Conservation (phyloP, 2,113 vertebrate species). For the Zosterops lateralis region DNA sequence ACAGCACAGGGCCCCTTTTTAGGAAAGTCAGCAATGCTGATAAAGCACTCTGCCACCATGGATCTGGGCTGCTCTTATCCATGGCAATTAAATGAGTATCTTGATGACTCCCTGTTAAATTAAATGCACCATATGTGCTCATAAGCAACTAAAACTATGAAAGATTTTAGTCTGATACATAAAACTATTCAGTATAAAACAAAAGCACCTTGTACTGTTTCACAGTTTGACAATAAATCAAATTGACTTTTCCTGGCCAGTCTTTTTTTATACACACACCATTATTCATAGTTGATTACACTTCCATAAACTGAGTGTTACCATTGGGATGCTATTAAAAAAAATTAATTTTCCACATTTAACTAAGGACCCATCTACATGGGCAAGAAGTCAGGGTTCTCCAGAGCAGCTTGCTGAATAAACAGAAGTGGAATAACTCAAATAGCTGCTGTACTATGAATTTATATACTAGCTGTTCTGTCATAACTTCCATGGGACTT, state of each 20-base stretch:
- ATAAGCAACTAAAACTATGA: neutral
- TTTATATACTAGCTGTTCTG: neutral
- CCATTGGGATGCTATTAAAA: neutral
- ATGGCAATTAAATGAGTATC: neutral
- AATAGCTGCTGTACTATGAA: neutral
- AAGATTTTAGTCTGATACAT: neutral
- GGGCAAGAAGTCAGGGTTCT: neutral
- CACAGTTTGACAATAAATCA: neutral
- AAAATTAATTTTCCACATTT: neutral
- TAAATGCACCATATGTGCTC: neutral
- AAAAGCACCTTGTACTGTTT: slow-evolving; percentile 9
- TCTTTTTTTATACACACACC: neutral
- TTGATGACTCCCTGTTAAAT: slow-evolving; percentile 4
- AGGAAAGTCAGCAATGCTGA: slow-evolving; percentile 17
- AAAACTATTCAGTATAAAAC: neutral
- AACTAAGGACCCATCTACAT: neutral
- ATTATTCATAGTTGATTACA: slow-evolving; percentile 23
- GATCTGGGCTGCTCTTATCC: neutral
- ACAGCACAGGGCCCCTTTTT: neutral
- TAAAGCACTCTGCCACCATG: neutral
- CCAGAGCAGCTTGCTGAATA: slow-evolving; percentile 10
- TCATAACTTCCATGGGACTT: neutral
- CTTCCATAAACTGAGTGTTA: neutral
- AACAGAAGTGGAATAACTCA: neutral
- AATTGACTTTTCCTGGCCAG: neutral